Evolutionary conservation across 2,113 vertebrate species (phyloP).

Genomic region (Mola mola): DNA sequence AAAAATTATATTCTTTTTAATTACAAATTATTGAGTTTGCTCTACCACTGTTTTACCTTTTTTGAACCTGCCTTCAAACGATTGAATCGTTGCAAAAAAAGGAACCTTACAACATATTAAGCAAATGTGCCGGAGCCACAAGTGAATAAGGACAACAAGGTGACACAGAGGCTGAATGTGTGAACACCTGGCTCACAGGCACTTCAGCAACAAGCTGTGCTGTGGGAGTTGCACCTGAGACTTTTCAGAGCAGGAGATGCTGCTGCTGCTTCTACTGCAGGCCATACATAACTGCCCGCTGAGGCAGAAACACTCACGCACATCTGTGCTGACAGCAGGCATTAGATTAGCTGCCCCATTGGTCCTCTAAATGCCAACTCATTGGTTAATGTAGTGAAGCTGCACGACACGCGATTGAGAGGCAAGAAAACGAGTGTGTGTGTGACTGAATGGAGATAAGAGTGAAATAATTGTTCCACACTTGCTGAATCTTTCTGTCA

Average conservation of each 20-base stretch:
- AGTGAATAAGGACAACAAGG: too few relatives aligned
- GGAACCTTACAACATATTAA: too few relatives aligned
- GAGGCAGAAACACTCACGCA: conserved; percentile 36
- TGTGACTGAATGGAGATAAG: neutral
- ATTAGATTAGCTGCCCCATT: conserved; percentile 66
- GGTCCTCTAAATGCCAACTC: conserved; percentile 70
- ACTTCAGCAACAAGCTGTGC: neutral
- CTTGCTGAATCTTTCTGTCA: too few relatives aligned
- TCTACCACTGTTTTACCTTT: too few relatives aligned
- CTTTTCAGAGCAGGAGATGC: neutral
- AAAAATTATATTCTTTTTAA: too few relatives aligned
- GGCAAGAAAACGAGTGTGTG: conserved; percentile 7
- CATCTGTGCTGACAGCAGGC: conserved; percentile 35
- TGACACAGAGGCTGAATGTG: too few relatives aligned
- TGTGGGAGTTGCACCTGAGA: neutral
- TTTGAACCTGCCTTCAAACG: too few relatives aligned
- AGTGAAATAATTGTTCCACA: neutral
- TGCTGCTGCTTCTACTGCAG: too few relatives aligned
- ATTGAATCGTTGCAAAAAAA: too few relatives aligned
- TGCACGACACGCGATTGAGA: too few relatives aligned
- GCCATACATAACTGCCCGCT: conserved; percentile 18
- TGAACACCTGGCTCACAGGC: neutral
- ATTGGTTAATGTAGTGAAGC: conserved; percentile 73
- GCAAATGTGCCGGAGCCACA: too few relatives aligned
- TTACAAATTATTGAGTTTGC: too few relatives aligned